A percentile compares a stretch with the other conserved stretches of the same genome.
Conservation (phyloP, 1,140 invertebrate species). For the Anagrus nilaparvatae region DNA sequence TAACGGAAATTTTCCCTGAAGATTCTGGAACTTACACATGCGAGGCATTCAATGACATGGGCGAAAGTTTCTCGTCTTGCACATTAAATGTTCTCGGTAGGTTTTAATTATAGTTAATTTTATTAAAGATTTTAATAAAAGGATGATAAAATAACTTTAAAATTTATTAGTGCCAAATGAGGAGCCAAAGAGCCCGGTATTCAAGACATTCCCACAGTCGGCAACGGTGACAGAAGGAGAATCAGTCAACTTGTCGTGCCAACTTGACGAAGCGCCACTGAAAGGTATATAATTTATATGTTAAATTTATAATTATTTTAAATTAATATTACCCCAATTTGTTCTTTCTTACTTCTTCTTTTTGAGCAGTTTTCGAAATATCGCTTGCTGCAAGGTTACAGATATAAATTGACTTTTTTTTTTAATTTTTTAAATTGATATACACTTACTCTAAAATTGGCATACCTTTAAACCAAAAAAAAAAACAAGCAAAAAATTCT, state of each 20-base stretch:
- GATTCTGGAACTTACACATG: constrained; percentile 90
- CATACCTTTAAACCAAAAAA: too few relatives aligned
- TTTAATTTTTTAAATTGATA: too few relatives aligned
- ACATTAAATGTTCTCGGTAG: constrained; percentile 67
- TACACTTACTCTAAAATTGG: too few relatives aligned
- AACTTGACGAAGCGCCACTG: constrained; percentile 57
- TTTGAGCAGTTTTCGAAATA: background rate
- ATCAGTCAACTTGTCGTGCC: constrained; percentile 67
- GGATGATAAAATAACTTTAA: background rate
- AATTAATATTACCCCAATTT: too few relatives aligned
- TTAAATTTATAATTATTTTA: background rate
- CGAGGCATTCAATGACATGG: constrained; percentile 90
- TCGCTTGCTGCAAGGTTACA: too few relatives aligned
- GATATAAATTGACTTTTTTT: too few relatives aligned
- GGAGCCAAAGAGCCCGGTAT: constrained; percentile 69
- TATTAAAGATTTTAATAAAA: background rate
- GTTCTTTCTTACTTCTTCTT: background rate
- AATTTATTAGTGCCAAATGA: constrained; percentile 68
- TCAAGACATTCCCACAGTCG: constrained; percentile 82
- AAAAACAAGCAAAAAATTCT: too few relatives aligned
- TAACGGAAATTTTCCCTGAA: constrained; percentile 91
- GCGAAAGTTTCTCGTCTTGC: constrained; percentile 87
- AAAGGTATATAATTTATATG: constrained; percentile 44
- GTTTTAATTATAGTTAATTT: constrained; percentile 12
- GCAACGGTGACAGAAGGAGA: constrained; percentile 74